Conservation (phyloP, 2,797 vertebrate species). For the Acrossocheilus wenchowensis region DNA sequence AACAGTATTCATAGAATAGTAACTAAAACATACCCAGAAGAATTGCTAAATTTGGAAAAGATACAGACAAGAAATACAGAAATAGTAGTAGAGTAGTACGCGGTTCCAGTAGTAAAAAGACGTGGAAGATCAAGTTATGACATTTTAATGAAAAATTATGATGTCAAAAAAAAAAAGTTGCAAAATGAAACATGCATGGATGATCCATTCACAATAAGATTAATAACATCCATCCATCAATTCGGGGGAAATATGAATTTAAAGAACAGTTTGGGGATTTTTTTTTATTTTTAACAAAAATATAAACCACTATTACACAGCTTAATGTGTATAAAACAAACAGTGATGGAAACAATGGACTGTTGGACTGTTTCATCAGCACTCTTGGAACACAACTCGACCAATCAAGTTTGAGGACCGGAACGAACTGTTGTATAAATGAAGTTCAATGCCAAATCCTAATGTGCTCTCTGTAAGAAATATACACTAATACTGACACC, state of each 20-base stretch:
- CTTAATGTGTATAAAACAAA: neutral
- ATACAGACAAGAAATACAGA: neutral
- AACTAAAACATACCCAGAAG: no score
- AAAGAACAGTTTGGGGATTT: neutral
- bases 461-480: constrained; percentile 8
- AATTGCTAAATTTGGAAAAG: neutral
- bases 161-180: neutral
- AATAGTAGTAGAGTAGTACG: neutral
- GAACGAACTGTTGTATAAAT: neutral
- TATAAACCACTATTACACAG: neutral
- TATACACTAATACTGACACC: neutral
- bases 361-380: neutral
- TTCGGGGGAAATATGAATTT: neutral
- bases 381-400: neutral
- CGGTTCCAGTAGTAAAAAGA: no score
- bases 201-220: neutral
- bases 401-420: neutral
- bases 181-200: neutral
- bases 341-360: neutral
- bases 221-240: neutral
- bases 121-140: neutral
- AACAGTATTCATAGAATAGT: no score
- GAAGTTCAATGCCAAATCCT: neutral
- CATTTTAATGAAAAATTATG: neutral
- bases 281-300: neutral